These are phyloP conservation scores for Chymomyza fuscimana DNA, from an alignment of 2,888 invertebrate genomes.

Conservation along the genomic window DNA sequence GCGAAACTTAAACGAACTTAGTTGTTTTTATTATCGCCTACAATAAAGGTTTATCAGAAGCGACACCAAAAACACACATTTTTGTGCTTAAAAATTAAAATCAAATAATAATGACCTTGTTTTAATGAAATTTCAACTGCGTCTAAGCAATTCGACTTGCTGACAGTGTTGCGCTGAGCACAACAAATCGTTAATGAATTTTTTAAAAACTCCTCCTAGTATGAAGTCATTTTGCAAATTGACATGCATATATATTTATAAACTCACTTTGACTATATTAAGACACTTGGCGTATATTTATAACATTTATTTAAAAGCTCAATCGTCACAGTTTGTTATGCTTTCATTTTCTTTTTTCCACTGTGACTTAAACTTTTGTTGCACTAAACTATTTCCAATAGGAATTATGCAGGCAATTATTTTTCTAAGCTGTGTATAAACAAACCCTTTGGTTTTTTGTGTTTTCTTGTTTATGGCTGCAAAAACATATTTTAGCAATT, in stretches of 20 bases:
- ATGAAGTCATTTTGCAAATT: constrained; percentile 40
- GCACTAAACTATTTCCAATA: constrained; percentile 22
- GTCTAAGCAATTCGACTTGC: constrained; percentile 3
- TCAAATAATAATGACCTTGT: background rate
- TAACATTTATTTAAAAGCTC: background rate
- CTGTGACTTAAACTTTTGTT: constrained; percentile 2
- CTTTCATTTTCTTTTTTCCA: no score
- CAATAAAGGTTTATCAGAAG: constrained; percentile 1
- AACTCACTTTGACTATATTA: background rate
- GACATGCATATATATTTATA: no score
- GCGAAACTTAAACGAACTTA: background rate
- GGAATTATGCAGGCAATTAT: background rate
- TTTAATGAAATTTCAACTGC: background rate
- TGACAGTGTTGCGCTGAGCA: background rate
- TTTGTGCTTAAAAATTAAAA: background rate
- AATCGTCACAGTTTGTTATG: background rate
- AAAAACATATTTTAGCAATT: background rate
- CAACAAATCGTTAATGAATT: background rate
- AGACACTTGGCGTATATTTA: background rate
- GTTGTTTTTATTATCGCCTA: constrained; percentile 1
- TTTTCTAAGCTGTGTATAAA: background rate
- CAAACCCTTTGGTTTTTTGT: background rate
- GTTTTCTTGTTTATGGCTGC: background rate
- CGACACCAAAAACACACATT: background rate
- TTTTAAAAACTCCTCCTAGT: background rate